Percentiles rank a stretch among this genome's conserved stretches.
Conservation (phyloP, 2,888 invertebrate genomes). For the Pyrrhia umbra region DNA sequence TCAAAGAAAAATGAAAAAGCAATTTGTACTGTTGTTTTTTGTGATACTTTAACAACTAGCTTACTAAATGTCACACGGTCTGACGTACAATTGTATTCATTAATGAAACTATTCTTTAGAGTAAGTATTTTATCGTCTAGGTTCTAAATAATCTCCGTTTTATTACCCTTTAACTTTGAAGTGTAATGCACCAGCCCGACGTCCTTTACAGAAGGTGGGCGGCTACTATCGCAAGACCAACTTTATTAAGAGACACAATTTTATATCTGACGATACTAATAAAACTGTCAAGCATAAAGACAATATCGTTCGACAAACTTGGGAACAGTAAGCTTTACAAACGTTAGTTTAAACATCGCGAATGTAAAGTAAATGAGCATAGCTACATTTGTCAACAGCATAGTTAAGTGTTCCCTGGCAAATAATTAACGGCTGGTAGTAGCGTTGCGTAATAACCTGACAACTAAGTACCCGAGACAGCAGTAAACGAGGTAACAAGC, state of each 20-base stretch:
- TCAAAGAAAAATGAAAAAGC: conserved; percentile 41
- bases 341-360: conserved; percentile 56
- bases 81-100: conserved; percentile 23
- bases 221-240: conserved; percentile 20
- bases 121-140: conserved; percentile 23
- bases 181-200: conserved; percentile 21
- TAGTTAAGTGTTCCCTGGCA: conserved; percentile 61
- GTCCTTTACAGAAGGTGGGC: conserved; percentile 27
- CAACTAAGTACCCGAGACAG: conserved; percentile 53
- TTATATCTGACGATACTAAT: conserved; percentile 26
- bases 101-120: conserved; percentile 4
- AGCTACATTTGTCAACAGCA: conserved; percentile 72
- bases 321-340: conserved; percentile 13
- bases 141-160: conserved; percentile 27
- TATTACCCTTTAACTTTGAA: conserved; percentile 36
- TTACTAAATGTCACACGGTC: conserved; percentile 10
- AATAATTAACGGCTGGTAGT: conserved; percentile 60
- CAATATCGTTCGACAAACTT: conserved; percentile 12
- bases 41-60: conserved; percentile 18
- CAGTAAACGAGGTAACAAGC: conserved; percentile 45
- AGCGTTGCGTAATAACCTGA: conserved; percentile 57
- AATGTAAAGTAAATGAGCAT: conserved; percentile 64
- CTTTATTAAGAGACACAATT: conserved; percentile 27
- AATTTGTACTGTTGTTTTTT: conserved; percentile 27
- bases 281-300: conserved; percentile 22